These are phyloP conservation scores for Aeoliscus strigatus DNA, from an alignment of 2,797 vertebrate species.

Conservation along the genomic window DNA sequence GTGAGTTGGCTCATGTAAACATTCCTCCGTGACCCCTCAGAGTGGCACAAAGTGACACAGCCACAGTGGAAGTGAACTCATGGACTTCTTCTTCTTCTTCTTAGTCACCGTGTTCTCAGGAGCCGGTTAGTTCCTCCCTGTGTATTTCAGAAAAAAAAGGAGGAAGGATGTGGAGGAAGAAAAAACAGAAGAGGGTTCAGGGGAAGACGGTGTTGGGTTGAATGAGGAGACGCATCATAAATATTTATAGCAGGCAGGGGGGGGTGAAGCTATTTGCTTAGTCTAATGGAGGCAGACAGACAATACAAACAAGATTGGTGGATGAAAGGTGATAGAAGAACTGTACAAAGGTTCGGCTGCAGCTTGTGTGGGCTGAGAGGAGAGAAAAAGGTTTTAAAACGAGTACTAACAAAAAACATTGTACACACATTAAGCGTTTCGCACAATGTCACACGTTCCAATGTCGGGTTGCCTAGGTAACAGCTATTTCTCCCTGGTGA, in stretches of 20 bases:
- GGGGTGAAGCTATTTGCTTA: constrained; percentile 62
- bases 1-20: too few relatives aligned
- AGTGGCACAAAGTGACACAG: constrained; percentile 29
- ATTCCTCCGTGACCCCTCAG: constrained; percentile 7
- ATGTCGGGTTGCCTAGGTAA: too few relatives aligned
- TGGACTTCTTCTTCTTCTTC: constrained; percentile 44
- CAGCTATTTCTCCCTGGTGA: too few relatives aligned
- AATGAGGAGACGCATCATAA: constrained; percentile 51
- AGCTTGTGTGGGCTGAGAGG: too few relatives aligned
- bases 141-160: constrained; percentile 31
- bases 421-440: too few relatives aligned
- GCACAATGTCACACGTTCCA: too few relatives aligned
- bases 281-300: constrained; percentile 51
- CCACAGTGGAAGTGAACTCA: constrained; percentile 48
- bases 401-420: too few relatives aligned
- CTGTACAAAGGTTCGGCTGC: too few relatives aligned
- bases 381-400: too few relatives aligned
- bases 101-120: constrained; percentile 22
- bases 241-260: constrained; percentile 62
- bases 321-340: too few relatives aligned
- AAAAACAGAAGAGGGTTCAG: constrained; percentile 19
- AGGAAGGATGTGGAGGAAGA: constrained; percentile 42
- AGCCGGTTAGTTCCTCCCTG: constrained; percentile 28
- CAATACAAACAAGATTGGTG: constrained; percentile 43
- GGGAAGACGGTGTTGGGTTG: too few relatives aligned